Evolutionary conservation across 2,888 invertebrate genomes (phyloP).

Genomic region (Drosophila differens): DNA sequence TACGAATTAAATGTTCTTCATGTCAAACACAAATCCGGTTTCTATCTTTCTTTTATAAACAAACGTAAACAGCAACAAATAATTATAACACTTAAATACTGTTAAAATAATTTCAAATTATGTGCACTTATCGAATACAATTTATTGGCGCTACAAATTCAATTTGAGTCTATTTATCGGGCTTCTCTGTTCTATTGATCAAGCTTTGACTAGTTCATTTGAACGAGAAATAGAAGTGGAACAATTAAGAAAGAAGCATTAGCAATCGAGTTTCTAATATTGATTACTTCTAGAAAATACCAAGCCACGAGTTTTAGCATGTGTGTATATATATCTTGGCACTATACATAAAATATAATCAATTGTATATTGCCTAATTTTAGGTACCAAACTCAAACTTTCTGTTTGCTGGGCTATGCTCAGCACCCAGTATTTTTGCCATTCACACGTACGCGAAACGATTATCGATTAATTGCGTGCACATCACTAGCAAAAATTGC

Average conservation of each 20-base stretch:
- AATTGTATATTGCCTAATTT: neutral
- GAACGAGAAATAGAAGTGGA: neutral
- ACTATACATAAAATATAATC: neutral
- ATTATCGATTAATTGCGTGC: slow-evolving; percentile 4
- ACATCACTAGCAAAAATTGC: slow-evolving; percentile 29
- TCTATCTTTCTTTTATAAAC: slow-evolving; percentile 15
- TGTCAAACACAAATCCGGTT: slow-evolving; percentile 63
- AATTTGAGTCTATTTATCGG: neutral
- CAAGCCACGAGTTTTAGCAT: neutral
- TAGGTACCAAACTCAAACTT: neutral
- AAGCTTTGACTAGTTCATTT: neutral
- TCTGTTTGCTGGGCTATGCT: slow-evolving; percentile 1
- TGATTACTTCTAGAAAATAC: neutral
- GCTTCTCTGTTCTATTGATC: neutral
- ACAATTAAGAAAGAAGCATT: neutral
- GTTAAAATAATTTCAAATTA: neutral
- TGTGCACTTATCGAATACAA: neutral
- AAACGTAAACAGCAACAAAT: neutral
- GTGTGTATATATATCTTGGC: too few species aligned
- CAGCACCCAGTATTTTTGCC: neutral
- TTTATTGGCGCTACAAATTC: neutral
- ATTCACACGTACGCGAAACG: neutral
- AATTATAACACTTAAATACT: neutral
- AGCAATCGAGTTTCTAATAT: neutral
- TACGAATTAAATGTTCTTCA: slow-evolving; percentile 13